These are phyloP conservation scores for Hedya salicella DNA, from an alignment of 2,888 invertebrate species.

Conservation along the genomic window DNA sequence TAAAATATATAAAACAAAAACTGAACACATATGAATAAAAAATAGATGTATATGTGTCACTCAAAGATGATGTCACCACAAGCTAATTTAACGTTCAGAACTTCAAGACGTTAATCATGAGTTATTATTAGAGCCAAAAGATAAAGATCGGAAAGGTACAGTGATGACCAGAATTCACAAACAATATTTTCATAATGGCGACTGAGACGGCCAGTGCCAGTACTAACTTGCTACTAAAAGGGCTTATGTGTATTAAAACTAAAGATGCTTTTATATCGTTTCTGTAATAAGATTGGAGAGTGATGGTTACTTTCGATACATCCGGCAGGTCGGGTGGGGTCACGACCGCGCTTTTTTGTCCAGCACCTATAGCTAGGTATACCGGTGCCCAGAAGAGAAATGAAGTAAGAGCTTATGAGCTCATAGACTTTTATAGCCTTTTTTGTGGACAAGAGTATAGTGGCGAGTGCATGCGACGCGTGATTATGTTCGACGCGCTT, in stretches of 20 bases:
- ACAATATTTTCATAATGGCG: constrained; percentile 40
- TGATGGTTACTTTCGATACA: constrained; percentile 80
- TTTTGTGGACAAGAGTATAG: constrained; percentile 16
- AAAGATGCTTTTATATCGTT: constrained; percentile 2
- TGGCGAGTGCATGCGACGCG: constrained; percentile 68
- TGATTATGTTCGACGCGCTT: constrained; percentile 80
- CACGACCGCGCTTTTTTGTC: constrained; percentile 77
- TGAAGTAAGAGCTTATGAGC: constrained; percentile 12
- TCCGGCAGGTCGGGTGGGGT: constrained; percentile 79
- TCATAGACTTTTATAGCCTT: background rate
- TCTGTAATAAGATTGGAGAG: constrained; percentile 46
- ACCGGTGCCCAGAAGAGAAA: constrained; percentile 6
- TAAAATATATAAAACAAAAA: too few species aligned
- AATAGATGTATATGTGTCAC: constrained; percentile 1
- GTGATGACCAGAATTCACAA: constrained; percentile 32
- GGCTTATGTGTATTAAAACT: constrained; percentile 4
- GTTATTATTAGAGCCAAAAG: constrained; percentile 19
- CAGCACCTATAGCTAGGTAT: constrained; percentile 53
- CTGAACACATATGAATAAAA: too few species aligned
- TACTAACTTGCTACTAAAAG: background rate
- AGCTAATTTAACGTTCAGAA: constrained; percentile 22
- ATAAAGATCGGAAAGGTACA: constrained; percentile 31
- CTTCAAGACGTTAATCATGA: constrained; percentile 10
- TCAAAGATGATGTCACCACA: constrained; percentile 1
- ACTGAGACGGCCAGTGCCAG: constrained; percentile 26